Conservation (phyloP, 2,113 vertebrate genomes). For the Chloropsis cyanopogon region DNA sequence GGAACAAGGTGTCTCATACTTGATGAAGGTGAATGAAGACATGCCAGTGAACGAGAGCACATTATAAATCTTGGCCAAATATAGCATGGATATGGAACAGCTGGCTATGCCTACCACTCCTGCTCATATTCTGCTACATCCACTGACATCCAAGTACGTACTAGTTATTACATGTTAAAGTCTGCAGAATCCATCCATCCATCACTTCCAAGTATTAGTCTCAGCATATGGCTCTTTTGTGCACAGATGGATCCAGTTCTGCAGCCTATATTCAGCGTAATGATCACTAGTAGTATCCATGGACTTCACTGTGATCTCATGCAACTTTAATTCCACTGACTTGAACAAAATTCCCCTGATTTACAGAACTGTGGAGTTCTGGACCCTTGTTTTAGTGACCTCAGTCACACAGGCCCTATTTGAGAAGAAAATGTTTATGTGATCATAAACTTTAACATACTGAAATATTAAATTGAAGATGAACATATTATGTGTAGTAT, state of each 20-base stretch:
- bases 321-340: not conserved
- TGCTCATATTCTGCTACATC: not conserved
- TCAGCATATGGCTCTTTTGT: not conserved
- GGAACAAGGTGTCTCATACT: not conserved
- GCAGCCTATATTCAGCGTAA: not conserved
- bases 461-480: not conserved
- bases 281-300: not conserved
- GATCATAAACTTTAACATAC: not conserved
- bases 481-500: not conserved
- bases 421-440: not conserved
- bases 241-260: not conserved
- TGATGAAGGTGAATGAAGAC: not conserved
- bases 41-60: fast-evolving
- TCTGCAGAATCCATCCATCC: constrained; percentile 33
- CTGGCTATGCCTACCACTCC: not conserved
- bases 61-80: not conserved
- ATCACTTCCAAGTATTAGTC: not conserved
- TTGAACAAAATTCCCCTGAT: not conserved
- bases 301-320: not conserved
- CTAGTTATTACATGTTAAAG: not conserved
- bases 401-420: not conserved
- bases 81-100: not conserved
- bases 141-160: not conserved
- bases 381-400: not conserved
- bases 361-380: not conserved